These are phyloP conservation scores for Coilia nasus DNA, from an alignment of 2,797 vertebrate genomes.

Conservation along the genomic window DNA sequence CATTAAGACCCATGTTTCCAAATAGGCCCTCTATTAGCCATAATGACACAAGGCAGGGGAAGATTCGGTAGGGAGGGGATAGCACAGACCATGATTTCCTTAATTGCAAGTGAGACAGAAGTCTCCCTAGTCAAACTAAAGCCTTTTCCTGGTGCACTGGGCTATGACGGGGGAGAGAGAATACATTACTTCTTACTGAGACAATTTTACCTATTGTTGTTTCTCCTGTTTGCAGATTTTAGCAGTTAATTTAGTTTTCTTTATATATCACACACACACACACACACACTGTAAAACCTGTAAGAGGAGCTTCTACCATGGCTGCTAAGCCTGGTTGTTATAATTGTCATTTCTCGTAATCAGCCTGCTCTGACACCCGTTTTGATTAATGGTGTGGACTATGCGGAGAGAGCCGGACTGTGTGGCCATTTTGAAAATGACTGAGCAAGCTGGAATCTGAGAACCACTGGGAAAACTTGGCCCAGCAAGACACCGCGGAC, in stretches of 20 bases:
- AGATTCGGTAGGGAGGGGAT: neutral
- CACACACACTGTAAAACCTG: constrained; percentile 51
- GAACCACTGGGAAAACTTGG: constrained; percentile 31
- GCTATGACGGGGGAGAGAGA: neutral
- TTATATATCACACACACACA: neutral
- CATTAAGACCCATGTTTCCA: neutral
- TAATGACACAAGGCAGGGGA: neutral
- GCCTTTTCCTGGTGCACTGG: neutral
- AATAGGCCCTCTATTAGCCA: neutral
- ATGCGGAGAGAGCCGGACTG: constrained; percentile 47
- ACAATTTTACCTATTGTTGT: constrained; percentile 38
- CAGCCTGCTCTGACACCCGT: constrained; percentile 63
- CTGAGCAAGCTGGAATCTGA: constrained; percentile 28
- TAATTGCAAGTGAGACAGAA: neutral
- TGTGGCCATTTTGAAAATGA: constrained; percentile 30
- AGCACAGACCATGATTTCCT: neutral
- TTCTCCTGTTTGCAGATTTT: constrained; percentile 48
- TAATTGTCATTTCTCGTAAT: constrained; percentile 63
- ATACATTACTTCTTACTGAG: constrained; percentile 27
- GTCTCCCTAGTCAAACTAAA: neutral
- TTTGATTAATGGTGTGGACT: constrained; percentile 68
- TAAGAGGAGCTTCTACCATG: neutral
- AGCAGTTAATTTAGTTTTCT: constrained; percentile 61
- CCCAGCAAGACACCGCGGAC: constrained; percentile 26
- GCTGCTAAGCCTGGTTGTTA: constrained; percentile 49